Evolutionary conservation across 2,888 invertebrate genomes (phyloP), one percentile per base, ranked within the genome.

Genomic region (Lepidonotus clava): DNA sequence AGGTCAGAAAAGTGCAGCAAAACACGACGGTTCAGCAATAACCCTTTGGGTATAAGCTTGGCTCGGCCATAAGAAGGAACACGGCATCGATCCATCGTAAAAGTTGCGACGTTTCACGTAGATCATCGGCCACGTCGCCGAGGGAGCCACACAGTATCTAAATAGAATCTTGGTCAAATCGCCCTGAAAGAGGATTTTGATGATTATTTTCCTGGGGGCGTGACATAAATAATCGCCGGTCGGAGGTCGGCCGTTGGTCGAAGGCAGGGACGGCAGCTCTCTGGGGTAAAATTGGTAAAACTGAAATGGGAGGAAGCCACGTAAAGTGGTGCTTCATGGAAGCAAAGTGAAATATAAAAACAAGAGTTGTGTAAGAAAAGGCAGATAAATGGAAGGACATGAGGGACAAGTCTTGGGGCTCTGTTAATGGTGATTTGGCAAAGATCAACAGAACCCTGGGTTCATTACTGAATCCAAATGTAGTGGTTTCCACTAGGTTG

Each of bases 141-240:
- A 36, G 53, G 53, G 53, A 53, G 53, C 53, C 18, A 18, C n/a
- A 53, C 67, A 34, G 28, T 67, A 67, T 67, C 67, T 67, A 67
- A 67, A 67, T 67, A 67, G 67, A 67, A 67, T 67, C 67, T 67
- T 28, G n/a, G 4, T 18, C 32, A 67, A 28, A 67, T 67, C 67
- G 67, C 34, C 67, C 67, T 28, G 34, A 67, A 67, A 67, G 67
- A 18, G 34, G 67, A 67, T 28, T 67, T 28, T 67, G 28, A 67
- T 67, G 67, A 67, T 67, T 67, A 67, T 67, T 67, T 67, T 67
- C 67, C 67, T 24, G 32, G 67, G 34, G 4, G 18, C n/a, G 67
- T 28, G 36, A 28, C 18, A 67, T 36, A 67, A 67, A 67, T 67
- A 67, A 67, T 67, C 6, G 4, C 53, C 18, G 53, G 21, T n/a